Evolutionary conservation across 2,888 invertebrate species (phyloP), one percentile per base, ranked within the genome.

Genomic region (Pandemis cinnamomeana): DNA sequence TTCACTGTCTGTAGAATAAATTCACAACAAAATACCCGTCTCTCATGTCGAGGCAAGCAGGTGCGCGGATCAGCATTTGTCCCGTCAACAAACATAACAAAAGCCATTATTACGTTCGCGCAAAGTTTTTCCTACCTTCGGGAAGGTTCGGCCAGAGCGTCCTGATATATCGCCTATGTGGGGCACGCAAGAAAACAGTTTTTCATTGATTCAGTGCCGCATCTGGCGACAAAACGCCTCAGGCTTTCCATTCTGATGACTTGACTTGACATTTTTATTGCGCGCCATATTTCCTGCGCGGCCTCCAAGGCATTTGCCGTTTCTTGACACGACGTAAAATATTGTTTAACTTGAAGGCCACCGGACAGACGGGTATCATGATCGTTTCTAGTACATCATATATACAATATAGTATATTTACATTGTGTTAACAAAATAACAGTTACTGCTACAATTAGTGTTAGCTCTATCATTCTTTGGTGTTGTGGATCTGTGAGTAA

Each of bases 211-310:
- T 92, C 92, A 89, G 89, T 87, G 91, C 83, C 93, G 90, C 94
- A 93, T 92, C 94, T 93, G 93, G 93, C 91, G 91, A 90, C 89
- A 89, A 91, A 92, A 92, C 89, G 93, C 93, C 89, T 87, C 89
- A 87, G 89, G 93, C 91, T 91, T 92, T 91, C 89, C 89, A 89
- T 91, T 91, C 91, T 93, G 93, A 94, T 93, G 94, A 93, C 94
- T 93, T 93, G 92, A 93, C 93, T 92, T 93, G 94, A 93, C 93
- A 93, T 93, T 93, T 93, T 94, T 94, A 93, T 93, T 92, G 91
- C 92, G 83, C 82, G 85, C 91, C 89, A 94, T 93, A 93, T 92
- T 92, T 92, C 84, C 87, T 86, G 83, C 80, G 77, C 83, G 89
- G 89, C 92, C 93, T 92, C 92, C 80, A 81, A 93, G 92, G 91